A percentile compares a stretch with the other conserved stretches of the same genome.
Conservation (phyloP, 2,888 invertebrate genomes). For the Hydroisotoma schaefferi region DNA sequence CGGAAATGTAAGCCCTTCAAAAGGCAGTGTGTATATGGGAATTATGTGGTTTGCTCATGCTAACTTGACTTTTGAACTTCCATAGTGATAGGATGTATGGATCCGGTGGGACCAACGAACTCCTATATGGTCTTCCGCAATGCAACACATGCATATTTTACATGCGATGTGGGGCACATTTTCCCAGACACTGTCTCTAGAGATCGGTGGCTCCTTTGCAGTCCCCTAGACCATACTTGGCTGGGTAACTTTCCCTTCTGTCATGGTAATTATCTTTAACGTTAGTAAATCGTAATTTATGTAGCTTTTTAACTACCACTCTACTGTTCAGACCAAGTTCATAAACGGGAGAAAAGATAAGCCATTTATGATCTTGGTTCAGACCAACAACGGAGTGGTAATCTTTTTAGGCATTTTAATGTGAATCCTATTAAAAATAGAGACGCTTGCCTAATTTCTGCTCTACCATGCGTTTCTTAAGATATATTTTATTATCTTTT, state of each 20-base stretch:
- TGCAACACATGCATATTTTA: conserved; percentile 44
- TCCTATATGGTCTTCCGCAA: conserved; percentile 46
- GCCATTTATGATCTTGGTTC: no score
- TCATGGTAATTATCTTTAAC: conserved; percentile 35
- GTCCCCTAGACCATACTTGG: conserved; percentile 46
- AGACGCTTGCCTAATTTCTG: no score
- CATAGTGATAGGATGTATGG: conserved; percentile 46
- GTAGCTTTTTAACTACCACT: no score
- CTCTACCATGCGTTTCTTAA: no score
- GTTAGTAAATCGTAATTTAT: background rate
- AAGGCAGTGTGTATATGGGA: no score
- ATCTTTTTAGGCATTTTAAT: no score
- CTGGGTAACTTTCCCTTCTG: conserved; percentile 33
- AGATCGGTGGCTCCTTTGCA: conserved; percentile 44
- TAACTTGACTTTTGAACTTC: conserved; percentile 5
- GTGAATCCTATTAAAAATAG: no score
- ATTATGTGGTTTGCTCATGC: background rate
- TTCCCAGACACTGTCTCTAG: conserved; percentile 44
- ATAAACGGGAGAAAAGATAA: no score
- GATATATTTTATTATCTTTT: no score
- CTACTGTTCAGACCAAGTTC: no score
- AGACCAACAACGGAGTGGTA: no score
- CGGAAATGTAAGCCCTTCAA: no score
- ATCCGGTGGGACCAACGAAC: conserved; percentile 35
- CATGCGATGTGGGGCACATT: conserved; percentile 44